phyloP scores from a whole-genome alignment of 2,888 invertebrate genomes.

The Gryllus longicercus region DNA sequence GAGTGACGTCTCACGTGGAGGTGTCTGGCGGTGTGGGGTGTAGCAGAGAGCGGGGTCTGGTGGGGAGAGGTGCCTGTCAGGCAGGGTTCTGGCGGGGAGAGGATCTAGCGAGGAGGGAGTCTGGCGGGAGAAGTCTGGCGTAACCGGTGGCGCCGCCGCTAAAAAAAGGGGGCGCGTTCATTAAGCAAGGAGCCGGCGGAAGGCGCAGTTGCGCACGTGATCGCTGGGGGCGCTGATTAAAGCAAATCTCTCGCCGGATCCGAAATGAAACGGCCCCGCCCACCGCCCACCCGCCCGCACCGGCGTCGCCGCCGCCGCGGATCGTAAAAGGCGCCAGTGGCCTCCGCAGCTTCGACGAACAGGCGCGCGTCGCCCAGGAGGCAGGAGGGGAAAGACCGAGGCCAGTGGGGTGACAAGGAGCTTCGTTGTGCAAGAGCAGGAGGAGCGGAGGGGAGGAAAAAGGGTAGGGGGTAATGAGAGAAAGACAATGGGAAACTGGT shows the following conservation, averaged over 20 bases:
- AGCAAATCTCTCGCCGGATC: not conserved
- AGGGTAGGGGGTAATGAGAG: not conserved
- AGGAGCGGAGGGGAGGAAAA: not conserved
- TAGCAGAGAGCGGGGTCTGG: not conserved
- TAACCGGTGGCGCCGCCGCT: no score
- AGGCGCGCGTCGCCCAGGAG: no score
- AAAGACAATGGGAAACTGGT: not conserved
- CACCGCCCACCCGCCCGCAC: not conserved
- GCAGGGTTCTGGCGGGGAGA: no score
- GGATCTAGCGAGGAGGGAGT: not conserved
- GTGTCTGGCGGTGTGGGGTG: no score
- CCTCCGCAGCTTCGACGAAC: not conserved
- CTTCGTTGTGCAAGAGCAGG: no score
- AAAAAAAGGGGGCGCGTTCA: slow-evolving; percentile 12
- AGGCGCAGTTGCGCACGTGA: not conserved
- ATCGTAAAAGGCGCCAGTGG: not conserved
- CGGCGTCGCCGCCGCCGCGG: not conserved
- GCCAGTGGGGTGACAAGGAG: no score
- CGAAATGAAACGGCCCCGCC: not conserved
- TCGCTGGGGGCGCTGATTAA: not conserved
- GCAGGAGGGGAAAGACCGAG: no score
- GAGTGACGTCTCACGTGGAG: no score
- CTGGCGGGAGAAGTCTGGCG: not conserved
- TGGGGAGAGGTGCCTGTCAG: not conserved
- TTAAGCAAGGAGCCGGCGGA: not conserved